Conservation (phyloP, 2,797 vertebrate species). For the Tinamus major region DNA sequence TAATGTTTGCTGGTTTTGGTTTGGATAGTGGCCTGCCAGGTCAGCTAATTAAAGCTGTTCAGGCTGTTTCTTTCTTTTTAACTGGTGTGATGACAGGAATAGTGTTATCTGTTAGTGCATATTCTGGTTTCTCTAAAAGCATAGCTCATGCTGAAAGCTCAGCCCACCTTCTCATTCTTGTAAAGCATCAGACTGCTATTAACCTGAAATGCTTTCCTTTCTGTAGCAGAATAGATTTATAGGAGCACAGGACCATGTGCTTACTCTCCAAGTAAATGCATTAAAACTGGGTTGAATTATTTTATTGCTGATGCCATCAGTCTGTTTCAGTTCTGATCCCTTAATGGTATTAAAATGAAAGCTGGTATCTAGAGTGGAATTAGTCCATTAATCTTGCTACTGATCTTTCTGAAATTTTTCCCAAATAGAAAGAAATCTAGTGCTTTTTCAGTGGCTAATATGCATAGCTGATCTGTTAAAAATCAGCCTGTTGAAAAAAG, state of each 20-base stretch:
- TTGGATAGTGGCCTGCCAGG: background rate
- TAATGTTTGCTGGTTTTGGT: background rate
- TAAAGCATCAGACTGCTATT: background rate
- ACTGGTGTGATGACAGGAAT: background rate
- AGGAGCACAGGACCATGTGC: background rate
- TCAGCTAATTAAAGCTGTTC: background rate
- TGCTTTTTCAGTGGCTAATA: background rate
- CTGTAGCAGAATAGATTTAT: background rate
- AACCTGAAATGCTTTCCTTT: background rate
- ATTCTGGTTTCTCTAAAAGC: background rate
- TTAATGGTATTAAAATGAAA: slow-evolving; percentile 64
- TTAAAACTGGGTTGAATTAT: background rate
- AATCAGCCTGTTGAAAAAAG: background rate
- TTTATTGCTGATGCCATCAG: background rate
- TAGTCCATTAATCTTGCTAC: slow-evolving; percentile 42
- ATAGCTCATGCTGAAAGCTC: background rate
- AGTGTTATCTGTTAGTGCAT: rapidly evolving
- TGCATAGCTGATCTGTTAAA: background rate
- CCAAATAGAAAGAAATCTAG: background rate
- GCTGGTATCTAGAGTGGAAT: slow-evolving; percentile 42
- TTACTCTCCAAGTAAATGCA: rapidly evolving
- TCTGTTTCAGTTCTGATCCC: slow-evolving; percentile 35
- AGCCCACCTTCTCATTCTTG: background rate
- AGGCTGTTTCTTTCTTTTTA: background rate
- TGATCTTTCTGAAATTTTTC: background rate